A percentile compares a stretch with the other conserved stretches of the same genome.
These are phyloP conservation scores for Campylomormyrus tamandua DNA, from an alignment of 2,113 vertebrate genomes.

Conservation along the genomic window DNA sequence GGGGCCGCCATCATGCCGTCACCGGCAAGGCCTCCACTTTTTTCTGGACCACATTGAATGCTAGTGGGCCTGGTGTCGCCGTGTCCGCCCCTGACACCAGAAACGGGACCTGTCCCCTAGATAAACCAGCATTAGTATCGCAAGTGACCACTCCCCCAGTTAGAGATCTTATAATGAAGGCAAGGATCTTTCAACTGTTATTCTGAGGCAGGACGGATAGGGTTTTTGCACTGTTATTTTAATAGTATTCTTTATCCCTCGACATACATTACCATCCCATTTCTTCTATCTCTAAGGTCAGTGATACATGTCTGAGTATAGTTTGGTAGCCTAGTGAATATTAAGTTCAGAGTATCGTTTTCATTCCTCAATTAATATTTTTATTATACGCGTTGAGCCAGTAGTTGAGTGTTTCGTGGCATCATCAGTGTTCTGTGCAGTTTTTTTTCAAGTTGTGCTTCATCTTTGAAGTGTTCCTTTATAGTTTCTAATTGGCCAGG, in stretches of 20 bases:
- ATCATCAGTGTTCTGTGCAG: background rate
- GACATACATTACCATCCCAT: background rate
- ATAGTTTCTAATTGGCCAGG: background rate
- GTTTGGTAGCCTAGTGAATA: background rate
- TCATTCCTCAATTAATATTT: background rate
- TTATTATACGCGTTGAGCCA: background rate
- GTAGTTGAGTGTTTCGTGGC: background rate
- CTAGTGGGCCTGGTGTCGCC: background rate
- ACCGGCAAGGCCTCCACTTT: background rate
- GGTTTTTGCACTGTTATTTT: background rate
- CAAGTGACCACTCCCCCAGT: background rate
- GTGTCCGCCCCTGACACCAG: background rate
- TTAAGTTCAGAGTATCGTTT: background rate
- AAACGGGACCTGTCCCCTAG: background rate
- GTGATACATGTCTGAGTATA: background rate
- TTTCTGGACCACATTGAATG: background rate
- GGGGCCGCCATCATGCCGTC: background rate
- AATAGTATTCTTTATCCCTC: background rate
- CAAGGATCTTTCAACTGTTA: background rate
- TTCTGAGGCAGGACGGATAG: background rate
- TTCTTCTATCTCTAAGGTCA: background rate
- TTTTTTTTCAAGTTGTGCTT: background rate
- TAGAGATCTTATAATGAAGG: background rate
- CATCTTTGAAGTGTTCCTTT: background rate
- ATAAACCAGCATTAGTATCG: background rate